Percentiles rank a stretch among this genome's conserved stretches.
Evolutionary conservation across 2,797 vertebrate genomes (phyloP).

Genomic region (Alcedo quadribrachys): DNA sequence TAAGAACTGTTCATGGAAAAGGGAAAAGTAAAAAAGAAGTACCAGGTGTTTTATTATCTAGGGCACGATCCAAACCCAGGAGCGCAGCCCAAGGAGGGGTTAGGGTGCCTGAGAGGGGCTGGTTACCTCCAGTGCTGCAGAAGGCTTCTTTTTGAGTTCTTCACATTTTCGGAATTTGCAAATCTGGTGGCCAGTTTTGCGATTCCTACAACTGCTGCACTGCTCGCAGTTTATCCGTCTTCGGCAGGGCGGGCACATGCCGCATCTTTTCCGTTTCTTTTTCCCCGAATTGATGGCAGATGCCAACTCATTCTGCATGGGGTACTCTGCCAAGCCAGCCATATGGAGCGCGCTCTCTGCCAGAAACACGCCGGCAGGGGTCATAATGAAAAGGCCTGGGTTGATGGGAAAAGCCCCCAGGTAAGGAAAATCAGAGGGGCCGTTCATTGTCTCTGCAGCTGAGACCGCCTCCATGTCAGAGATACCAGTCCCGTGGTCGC

Average conservation of each 20-base stretch:
- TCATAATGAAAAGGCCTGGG: conserved; percentile 95
- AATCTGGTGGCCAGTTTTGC: conserved; percentile 99
- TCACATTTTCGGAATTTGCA: conserved; percentile 99
- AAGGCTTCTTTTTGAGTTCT: conserved; percentile 99
- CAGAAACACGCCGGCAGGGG: conserved; percentile 95
- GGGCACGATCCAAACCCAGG: conserved; percentile 65
- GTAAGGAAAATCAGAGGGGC: conserved; percentile 95
- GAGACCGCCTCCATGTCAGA: conserved; percentile 88
- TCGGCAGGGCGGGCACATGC: conserved; percentile 95
- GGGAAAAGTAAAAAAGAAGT: conserved; percentile 58
- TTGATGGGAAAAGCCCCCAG: conserved; percentile 96
- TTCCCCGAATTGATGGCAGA: conserved; percentile 92
- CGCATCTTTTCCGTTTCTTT: conserved; percentile 98
- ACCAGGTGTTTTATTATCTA: conserved; percentile 67
- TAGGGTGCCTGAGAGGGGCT: conserved; percentile 77
- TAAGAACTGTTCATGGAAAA: conserved; percentile 37
- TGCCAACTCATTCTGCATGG: conserved; percentile 92
- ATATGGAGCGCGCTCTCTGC: conserved; percentile 94
- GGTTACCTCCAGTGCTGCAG: conserved; percentile 98
- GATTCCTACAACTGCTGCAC: conserved; percentile 99
- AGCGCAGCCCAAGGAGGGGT: conserved; percentile 62
- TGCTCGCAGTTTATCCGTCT: conserved; percentile 98
- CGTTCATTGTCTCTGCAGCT: conserved; percentile 89
- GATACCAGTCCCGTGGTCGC: conserved; percentile 86
- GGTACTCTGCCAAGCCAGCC: conserved; percentile 94